Evolutionary conservation across 2,888 invertebrate genomes (phyloP).

Genomic region (Adineta ricciae): DNA sequence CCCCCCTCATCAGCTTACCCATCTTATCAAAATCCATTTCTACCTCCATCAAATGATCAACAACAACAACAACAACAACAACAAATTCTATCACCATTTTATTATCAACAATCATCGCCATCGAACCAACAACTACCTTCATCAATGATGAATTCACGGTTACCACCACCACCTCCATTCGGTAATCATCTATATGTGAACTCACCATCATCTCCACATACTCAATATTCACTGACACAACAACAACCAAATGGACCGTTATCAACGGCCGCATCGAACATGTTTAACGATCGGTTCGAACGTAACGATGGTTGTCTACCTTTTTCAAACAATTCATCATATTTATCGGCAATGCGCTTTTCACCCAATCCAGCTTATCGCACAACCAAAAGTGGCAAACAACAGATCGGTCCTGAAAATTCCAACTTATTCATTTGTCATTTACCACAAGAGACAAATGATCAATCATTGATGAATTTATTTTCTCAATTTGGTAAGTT

Average conservation of each 20-base stretch:
- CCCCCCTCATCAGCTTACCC: neutral
- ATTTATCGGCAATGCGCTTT: neutral
- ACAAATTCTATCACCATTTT: neutral
- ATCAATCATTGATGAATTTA: neutral
- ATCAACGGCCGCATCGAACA: neutral
- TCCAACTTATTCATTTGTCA: constrained; percentile 16
- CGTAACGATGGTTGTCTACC: neutral
- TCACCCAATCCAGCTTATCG: constrained; percentile 3
- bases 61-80: neutral
- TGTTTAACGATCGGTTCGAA: neutral
- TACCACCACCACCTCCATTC: neutral
- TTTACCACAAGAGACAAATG: constrained; percentile 1
- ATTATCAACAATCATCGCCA: neutral
- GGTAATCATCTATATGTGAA: neutral
- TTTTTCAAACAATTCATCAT: neutral
- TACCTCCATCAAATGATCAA: neutral
- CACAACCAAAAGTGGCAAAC: constrained; percentile 20
- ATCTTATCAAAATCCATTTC: neutral
- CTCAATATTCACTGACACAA: neutral
- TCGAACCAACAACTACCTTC: neutral
- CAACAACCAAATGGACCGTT: neutral
- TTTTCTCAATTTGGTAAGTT: constrained; percentile 11
- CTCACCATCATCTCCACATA: neutral
- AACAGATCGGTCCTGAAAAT: neutral
- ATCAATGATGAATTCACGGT: neutral